Evolutionary conservation across 2,888 invertebrate genomes (phyloP).

Genomic region (Ennomos quercinarius): DNA sequence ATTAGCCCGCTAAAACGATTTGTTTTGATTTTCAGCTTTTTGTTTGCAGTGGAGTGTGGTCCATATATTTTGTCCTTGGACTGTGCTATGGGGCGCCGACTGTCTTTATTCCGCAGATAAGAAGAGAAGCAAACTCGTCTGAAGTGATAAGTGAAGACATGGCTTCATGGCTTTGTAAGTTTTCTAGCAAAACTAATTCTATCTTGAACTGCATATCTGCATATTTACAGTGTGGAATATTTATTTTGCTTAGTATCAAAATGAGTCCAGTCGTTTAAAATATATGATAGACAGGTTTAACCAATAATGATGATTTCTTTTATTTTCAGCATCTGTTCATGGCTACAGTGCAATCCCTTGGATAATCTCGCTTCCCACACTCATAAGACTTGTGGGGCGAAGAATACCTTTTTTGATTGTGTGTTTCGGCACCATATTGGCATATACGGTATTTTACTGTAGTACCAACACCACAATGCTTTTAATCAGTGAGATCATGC

Average conservation of each 20-base stretch:
- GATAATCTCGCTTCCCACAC: constrained; percentile 37
- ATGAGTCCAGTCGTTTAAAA: too few species aligned
- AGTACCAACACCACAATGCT: constrained; percentile 41
- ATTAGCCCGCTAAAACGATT: background rate
- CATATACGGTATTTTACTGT: constrained; percentile 43
- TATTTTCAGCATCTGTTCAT: constrained; percentile 27
- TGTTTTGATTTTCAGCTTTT: constrained; percentile 37
- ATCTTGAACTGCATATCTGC: too few species aligned
- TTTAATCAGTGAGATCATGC: constrained; percentile 48
- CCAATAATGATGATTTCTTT: background rate
- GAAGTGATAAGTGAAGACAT: constrained; percentile 40
- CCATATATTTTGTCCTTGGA: constrained; percentile 43
- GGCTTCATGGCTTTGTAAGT: constrained; percentile 45
- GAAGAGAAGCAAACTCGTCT: constrained; percentile 41
- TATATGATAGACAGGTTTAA: background rate
- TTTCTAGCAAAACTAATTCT: background rate
- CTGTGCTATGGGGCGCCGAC: constrained; percentile 44
- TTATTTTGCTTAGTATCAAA: background rate
- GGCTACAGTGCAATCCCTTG: constrained; percentile 42
- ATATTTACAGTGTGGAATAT: too few species aligned
- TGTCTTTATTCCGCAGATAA: constrained; percentile 47
- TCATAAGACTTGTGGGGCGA: constrained; percentile 33
- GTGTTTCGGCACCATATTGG: constrained; percentile 33
- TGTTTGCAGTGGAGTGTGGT: constrained; percentile 39
- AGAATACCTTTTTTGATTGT: constrained; percentile 40